Evolutionary conservation across 2,113 vertebrate genomes (phyloP).

Genomic region (Ondatra zibethicus): DNA sequence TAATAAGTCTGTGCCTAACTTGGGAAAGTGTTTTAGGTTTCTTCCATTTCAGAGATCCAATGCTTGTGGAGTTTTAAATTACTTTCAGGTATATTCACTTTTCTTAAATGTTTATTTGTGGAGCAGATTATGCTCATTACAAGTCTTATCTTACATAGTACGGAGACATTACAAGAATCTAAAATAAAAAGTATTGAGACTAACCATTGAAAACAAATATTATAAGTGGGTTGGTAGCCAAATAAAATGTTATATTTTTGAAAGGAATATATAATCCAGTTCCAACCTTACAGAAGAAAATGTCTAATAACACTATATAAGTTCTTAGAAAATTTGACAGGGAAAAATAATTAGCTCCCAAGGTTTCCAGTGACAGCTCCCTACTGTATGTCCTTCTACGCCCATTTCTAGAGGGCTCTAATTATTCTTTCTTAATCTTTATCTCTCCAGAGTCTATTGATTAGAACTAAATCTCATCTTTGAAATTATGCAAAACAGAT

Average conservation of each 20-base stretch:
- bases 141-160: not conserved
- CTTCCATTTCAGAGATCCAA: conserved; percentile 1
- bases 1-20: conserved; percentile 23
- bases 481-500: conserved; percentile 17
- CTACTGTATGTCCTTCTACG: not conserved
- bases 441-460: not conserved
- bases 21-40: conserved; percentile 7
- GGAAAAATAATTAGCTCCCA: not conserved
- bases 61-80: not conserved
- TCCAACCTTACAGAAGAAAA: not conserved
- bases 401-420: conserved; percentile 20
- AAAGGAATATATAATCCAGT: conserved; percentile 17
- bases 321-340: not conserved
- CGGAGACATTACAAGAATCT: not conserved
- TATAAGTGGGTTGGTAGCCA: conserved; percentile 16
- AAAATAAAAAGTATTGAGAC: not conserved
- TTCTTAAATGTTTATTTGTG: not conserved
- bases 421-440: not conserved
- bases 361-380: not conserved
- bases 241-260: conserved; percentile 24
- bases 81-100: conserved; percentile 22
- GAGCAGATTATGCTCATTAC: not conserved
- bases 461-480: not conserved
- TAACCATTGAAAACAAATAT: conserved; percentile 1
- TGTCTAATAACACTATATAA: not conserved